Base-by-base conservation (phyloP, 2,888 invertebrate genomes). In the Pterostichus madidus region DNA sequence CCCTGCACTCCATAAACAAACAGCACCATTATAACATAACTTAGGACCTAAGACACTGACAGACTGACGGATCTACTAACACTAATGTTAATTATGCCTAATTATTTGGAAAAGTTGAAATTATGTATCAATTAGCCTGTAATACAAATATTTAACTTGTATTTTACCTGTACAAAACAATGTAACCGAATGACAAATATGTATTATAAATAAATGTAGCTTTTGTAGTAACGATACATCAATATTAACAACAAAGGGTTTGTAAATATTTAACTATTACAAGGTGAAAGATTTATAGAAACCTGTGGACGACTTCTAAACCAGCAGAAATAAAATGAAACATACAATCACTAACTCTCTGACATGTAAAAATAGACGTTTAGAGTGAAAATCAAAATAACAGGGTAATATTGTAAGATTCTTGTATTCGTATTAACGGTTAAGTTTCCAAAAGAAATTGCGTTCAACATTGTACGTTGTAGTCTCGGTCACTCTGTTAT, bases 201-300 rank as follows among this genome's bases (percentile, higher is more conserved):
- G 81, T 81, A 81, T 61, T 81, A 81, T 81, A 81, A 59, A 81
- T 81, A 81, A 81, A 81, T 81, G 81, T 81, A 81, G 81, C 81
- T 81, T 81, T 81, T 81, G 81, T 81, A 81, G 81, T 68, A 81
- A 53, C 46, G 11, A 80, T 59, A 44, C 79, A 68, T 79, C 52
- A 44, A 73, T 80, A 56, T 46, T 68, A 80, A 81, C 32, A 73
- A 64, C 44, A 71, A 64, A 80, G 73, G 81, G 59, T 61, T 75
- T 81, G 81, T 81, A 81, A 75, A 81, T 81, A 81, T 49, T 81
- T 81, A 81, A 81, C 75, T 81, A 81, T 75, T 76, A 77, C 13
- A 75, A 75, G 77, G n/a, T 15, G 44, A 77, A 31, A 53, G 39
- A 56, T 77, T 77, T 77, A 24, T 56, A 56, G 68, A 71, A 56